A percentile compares a stretch with the other conserved stretches of the same genome.
Evolutionary conservation across 2,888 invertebrate genomes (phyloP).

Genomic region (Bhutanitis thaidina): DNA sequence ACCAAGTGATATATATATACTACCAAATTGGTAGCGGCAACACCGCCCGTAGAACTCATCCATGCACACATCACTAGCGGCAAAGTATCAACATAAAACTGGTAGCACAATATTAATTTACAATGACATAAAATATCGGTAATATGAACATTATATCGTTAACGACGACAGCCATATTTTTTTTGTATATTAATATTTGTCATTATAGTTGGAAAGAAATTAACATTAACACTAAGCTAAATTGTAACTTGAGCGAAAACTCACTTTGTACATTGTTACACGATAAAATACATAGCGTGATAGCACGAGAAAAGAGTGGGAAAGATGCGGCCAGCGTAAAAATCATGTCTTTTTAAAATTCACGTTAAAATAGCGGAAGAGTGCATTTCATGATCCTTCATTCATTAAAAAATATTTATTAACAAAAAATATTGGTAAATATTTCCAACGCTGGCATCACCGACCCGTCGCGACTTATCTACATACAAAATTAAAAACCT

Average conservation of each 20-base stretch:
- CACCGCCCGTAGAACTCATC: neutral
- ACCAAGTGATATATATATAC: neutral
- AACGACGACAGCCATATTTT: constrained; percentile 13
- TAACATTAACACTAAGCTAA: constrained; percentile 63
- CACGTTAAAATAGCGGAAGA: constrained; percentile 22
- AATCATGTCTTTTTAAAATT: constrained; percentile 41
- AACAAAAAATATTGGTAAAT: constrained; percentile 25
- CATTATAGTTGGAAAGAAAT: constrained; percentile 42
- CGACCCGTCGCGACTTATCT: constrained; percentile 44
- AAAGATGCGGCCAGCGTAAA: constrained; percentile 30
- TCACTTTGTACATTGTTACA: constrained; percentile 78
- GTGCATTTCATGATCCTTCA: constrained; percentile 23
- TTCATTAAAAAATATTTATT: constrained; percentile 34
- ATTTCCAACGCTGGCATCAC: constrained; percentile 28
- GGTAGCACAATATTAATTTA: constrained; percentile 24
- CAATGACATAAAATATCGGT: constrained; percentile 19
- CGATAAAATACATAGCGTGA: constrained; percentile 61
- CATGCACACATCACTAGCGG: neutral
- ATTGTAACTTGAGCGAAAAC: constrained; percentile 72
- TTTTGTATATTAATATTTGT: constrained; percentile 43
- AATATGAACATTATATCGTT: constrained; percentile 19
- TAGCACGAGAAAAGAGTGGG: constrained; percentile 47
- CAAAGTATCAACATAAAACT: constrained; percentile 15
- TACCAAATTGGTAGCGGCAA: constrained; percentile 4
- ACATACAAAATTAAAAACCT: constrained; percentile 38